Evolutionary conservation across 1,140 invertebrate species (phyloP), one percentile per base, ranked within the genome.

Genomic region (Lysiphlebus fabarum): DNA sequence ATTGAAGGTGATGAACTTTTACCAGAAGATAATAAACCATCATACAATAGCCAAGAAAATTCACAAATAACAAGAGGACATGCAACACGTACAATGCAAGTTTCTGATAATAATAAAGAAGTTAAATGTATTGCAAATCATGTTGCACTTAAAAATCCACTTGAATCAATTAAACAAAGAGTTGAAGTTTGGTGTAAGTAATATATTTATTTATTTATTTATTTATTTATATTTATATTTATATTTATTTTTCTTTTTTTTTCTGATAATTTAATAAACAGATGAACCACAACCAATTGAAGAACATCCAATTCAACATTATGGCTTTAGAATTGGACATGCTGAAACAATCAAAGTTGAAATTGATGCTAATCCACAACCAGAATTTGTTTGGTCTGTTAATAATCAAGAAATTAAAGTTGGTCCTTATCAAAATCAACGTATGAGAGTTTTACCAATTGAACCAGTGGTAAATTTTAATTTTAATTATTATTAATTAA

Each of bases 271-370:
- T 36, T 10, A 50, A 33, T 11, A 14, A 34, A 26, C 73, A 89
- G 88, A 86, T 75, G 75, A 83, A 3, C 89, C 88, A 6, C 80
- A 85, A 4, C 17, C 17, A 26, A 26, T 26, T 26, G 72, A 73
- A 7, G 79, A 62, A 60, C 72, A 58, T 53, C 77, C 70, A 2
- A 82, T 85, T 61, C 82, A 86, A 41, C 82, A 86, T 37, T 90
- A 89, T 66, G 90, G 88, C 4, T 84, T 87, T 41, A 85, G 86
- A 50, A 76, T 90, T 54, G 87, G 88, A 2, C 81, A 84, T 45
- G 81, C 81, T 50, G 88, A 86, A 37, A 75, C 82, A 6, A 83
- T 91, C 36, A 86, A 86, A 55, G 82, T 90, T 3, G 87, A 85
- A 1, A 79, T 90, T 6, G 74, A 84, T 0, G 84, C 88, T 5